Evolutionary conservation across 1,140 invertebrate genomes (phyloP).

Genomic region (Nylanderia fulva): DNA sequence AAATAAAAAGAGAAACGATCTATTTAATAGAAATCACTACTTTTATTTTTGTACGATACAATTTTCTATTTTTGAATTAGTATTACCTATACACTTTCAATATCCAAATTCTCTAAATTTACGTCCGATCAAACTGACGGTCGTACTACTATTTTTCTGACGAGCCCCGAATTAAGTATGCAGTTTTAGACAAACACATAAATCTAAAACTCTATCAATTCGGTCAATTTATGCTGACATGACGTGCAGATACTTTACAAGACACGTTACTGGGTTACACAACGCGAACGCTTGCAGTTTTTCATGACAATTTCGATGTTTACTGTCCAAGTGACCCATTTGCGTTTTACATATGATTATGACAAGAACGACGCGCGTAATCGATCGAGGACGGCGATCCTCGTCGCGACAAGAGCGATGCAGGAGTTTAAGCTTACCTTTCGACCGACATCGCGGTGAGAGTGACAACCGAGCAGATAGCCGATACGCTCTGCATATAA

Average conservation of each 20-base stretch:
- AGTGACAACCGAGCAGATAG: constrained; percentile 92
- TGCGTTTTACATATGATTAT: constrained; percentile 14
- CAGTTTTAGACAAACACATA: constrained; percentile 11
- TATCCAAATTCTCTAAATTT: not conserved
- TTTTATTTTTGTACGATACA: not conserved
- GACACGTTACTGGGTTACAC: no score
- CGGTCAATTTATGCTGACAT: not conserved
- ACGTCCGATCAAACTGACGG: not conserved
- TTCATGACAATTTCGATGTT: not conserved
- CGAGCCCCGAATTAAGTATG: not conserved
- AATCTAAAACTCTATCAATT: not conserved
- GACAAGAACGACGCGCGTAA: not conserved
- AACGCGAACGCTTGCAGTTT: not conserved
- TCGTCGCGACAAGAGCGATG: not conserved
- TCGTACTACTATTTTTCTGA: not conserved
- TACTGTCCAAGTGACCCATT: not conserved
- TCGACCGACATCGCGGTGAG: constrained; percentile 93
- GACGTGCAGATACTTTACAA: no score
- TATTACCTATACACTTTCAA: not conserved
- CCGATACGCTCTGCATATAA: constrained; percentile 92
- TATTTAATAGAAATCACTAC: not conserved
- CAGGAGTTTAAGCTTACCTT: constrained; percentile 86
- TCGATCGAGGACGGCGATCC: not conserved
- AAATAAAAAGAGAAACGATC: no score
- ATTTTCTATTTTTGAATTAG: not conserved